A percentile compares a stretch with the other conserved stretches of the same genome.
These are phyloP conservation scores for Colletes latitarsis DNA, from an alignment of 1,140 invertebrate species.

Conservation along the genomic window DNA sequence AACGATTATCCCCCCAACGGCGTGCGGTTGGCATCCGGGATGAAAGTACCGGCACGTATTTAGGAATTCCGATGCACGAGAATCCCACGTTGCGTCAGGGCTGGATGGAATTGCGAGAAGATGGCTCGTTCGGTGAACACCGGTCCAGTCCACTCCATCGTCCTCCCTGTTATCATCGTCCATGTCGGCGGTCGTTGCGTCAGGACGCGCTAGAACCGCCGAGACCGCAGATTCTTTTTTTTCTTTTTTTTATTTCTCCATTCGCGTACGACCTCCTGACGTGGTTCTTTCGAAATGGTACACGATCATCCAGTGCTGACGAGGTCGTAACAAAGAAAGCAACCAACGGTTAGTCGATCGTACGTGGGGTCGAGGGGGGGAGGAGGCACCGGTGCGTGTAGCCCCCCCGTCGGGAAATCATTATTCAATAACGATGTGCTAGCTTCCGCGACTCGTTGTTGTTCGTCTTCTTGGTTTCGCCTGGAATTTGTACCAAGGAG, in stretches of 20 bases:
- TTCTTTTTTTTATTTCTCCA: constrained; percentile 20
- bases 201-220: constrained; percentile 48
- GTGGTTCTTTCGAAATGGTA: constrained; percentile 53
- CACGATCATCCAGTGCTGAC: constrained; percentile 35
- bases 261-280: constrained; percentile 43
- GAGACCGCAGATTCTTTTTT: constrained; percentile 50
- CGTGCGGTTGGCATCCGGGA: constrained; percentile 17
- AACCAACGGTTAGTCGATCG: constrained; percentile 10
- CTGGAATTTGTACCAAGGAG: constrained; percentile 31
- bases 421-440: constrained; percentile 50
- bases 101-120: constrained; percentile 15
- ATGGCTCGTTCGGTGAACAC: constrained; percentile 7
- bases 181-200: constrained; percentile 47
- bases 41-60: constrained; percentile 35
- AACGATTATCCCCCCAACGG: constrained; percentile 11
- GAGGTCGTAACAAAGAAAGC: constrained; percentile 57
- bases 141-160: constrained; percentile 10
- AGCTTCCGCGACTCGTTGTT: constrained; percentile 44
- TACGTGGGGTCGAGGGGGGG: background rate
- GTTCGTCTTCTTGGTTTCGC: background rate
- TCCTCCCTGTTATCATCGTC: constrained; percentile 30
- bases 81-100: constrained; percentile 22
- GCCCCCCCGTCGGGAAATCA: constrained; percentile 29
- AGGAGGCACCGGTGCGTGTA: constrained; percentile 29
- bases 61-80: constrained; percentile 37